Evolutionary conservation across 2,113 vertebrate species (phyloP).

Genomic region (Eurystomus gularis): DNA sequence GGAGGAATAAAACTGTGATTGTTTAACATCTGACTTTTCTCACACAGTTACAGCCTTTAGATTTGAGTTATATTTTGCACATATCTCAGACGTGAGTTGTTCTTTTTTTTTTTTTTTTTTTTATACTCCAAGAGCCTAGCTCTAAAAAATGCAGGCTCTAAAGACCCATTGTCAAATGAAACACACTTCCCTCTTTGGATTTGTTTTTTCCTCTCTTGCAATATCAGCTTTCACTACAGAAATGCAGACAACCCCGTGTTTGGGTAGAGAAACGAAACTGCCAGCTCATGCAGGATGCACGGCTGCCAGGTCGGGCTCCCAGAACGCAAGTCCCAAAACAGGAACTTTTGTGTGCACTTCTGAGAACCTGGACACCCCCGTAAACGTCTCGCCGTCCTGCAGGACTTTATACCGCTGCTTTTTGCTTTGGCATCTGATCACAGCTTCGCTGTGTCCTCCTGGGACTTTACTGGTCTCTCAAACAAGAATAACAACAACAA

Average conservation of each 20-base stretch:
- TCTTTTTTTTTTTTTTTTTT: neutral
- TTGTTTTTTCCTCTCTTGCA: slow-evolving; percentile 52
- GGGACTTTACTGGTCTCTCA: slow-evolving; percentile 5
- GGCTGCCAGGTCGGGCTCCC: neutral
- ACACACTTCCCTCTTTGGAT: slow-evolving; percentile 23
- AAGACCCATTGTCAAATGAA: slow-evolving; percentile 61
- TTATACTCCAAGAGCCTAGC: neutral
- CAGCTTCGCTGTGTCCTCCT: neutral
- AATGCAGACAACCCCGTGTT: neutral
- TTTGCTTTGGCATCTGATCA: slow-evolving; percentile 30
- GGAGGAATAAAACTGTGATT: slow-evolving; percentile 66
- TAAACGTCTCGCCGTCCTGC: neutral
- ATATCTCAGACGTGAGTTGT: slow-evolving; percentile 4
- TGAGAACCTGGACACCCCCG: slow-evolving; percentile 7
- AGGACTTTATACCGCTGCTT: neutral
- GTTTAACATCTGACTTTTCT: slow-evolving; percentile 72
- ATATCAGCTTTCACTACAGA: slow-evolving; percentile 48
- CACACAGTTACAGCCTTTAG: slow-evolving; percentile 59
- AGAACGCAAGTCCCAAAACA: neutral
- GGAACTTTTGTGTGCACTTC: neutral
- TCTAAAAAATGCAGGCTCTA: slow-evolving; percentile 42
- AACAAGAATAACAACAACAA: slow-evolving; percentile 58
- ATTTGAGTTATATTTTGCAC: slow-evolving; percentile 58
- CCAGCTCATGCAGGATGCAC: neutral
- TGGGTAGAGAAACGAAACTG: neutral